Conservation (phyloP, 2,113 vertebrate species). For the Sphyrna mokarran region DNA sequence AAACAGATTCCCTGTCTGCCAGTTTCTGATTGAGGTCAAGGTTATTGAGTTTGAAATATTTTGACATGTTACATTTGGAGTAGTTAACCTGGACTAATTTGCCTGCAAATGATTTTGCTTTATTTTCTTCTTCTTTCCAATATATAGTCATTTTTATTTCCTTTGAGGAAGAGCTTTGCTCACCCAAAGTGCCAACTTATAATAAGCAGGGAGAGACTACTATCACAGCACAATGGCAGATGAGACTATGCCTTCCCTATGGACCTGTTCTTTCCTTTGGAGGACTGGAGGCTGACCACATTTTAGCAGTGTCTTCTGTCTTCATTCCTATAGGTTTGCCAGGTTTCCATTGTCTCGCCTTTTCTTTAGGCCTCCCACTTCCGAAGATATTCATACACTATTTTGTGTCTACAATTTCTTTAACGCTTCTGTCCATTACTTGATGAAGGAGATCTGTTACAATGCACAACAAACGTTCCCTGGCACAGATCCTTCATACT, state of each 20-base stretch:
- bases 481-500: background rate
- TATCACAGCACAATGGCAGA: background rate
- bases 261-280: background rate
- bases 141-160: background rate
- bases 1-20: background rate
- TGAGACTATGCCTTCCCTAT: background rate
- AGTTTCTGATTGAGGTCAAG: background rate
- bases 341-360: background rate
- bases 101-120: too few species aligned
- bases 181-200: background rate
- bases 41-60: background rate
- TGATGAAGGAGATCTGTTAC: background rate
- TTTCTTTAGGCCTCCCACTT: background rate
- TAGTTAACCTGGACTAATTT: background rate
- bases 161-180: background rate
- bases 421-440: background rate
- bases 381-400: background rate
- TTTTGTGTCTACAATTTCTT: background rate
- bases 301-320: background rate
- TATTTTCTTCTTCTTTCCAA: background rate
- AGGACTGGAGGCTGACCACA: background rate
- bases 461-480: background rate
- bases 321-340: background rate
- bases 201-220: background rate
- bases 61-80: background rate